Percentiles rank a stretch among this genome's conserved stretches.
phyloP scores from a whole-genome alignment of 2,888 invertebrate species.

The Ecdyonurus torrentis region DNA sequence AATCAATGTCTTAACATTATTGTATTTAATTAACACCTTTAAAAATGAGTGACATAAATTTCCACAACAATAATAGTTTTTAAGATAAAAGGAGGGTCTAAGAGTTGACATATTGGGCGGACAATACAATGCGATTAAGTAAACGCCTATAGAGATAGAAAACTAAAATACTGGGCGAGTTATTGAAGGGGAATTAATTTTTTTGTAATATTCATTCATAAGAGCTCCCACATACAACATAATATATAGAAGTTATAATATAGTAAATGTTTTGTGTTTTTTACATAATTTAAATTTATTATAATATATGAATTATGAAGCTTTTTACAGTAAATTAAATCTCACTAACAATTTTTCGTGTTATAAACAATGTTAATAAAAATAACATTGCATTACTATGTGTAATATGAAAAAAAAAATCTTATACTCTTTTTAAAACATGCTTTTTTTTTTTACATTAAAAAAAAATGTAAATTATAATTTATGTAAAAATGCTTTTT shows the following conservation, averaged over 20 bases:
- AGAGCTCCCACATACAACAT: background rate
- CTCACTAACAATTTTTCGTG: background rate
- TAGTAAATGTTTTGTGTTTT: background rate
- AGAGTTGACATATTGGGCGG: background rate
- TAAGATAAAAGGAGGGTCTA: background rate
- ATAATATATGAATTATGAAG: background rate
- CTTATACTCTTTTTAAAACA: no score
- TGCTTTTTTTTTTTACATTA: no score
- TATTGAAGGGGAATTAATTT: no score
- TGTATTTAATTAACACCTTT: background rate
- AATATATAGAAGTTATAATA: no score
- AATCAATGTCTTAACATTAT: background rate
- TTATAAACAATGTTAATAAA: background rate
- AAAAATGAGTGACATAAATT: background rate
- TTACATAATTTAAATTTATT: background rate
- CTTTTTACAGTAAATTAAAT: background rate
- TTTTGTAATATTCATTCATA: background rate
- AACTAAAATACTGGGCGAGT: background rate
- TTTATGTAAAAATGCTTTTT: background rate
- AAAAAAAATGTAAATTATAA: no score
- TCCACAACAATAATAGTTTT: no score
- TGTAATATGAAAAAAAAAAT: no score
- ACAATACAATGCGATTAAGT: background rate
- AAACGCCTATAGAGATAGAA: background rate
- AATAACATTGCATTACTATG: no score